phyloP scores from a whole-genome alignment of 2,888 invertebrate species.

The Drosophila flavopinicola region DNA sequence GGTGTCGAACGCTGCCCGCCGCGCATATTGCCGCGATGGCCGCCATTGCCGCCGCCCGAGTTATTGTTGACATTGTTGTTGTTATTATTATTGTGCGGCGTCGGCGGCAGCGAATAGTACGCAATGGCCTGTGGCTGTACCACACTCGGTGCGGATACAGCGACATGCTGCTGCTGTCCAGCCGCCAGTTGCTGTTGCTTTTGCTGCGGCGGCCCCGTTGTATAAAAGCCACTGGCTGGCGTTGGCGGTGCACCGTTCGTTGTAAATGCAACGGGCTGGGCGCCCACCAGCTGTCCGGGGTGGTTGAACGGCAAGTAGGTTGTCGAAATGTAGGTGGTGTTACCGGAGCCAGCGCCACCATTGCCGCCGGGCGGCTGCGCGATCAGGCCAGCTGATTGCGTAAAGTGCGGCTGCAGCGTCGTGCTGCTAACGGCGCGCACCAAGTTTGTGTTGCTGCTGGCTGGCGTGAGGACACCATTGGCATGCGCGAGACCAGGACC shows the following conservation, averaged over 20 bases:
- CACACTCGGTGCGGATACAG: conserved; percentile 18
- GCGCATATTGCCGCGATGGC: conserved; percentile 45
- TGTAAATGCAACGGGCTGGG: conserved; percentile 50
- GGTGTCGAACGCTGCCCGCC: conserved; percentile 49
- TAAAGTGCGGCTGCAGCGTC: conserved; percentile 49
- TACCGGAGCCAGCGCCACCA: conserved; percentile 20
- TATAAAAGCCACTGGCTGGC: conserved; percentile 32
- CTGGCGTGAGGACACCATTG: conserved; percentile 47
- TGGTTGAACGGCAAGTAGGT: conserved; percentile 54
- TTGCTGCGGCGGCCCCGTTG: conserved; percentile 36
- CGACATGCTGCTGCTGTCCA: conserved; percentile 43
- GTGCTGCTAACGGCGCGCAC: conserved; percentile 52
- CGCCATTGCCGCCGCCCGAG: conserved; percentile 15
- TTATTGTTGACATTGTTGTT: conserved; percentile 27
- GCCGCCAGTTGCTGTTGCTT: conserved; percentile 50
- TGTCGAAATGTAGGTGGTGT: conserved; percentile 38
- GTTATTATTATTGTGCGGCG: conserved; percentile 18
- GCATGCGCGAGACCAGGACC: conserved; percentile 41
- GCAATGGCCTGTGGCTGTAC: conserved; percentile 32
- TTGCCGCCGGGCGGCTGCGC: conserved; percentile 33
- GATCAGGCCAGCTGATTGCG: conserved; percentile 69
- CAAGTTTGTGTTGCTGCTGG: conserved; percentile 50
- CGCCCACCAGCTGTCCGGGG: conserved; percentile 41
- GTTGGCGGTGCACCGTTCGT: conserved; percentile 46
- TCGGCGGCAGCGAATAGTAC: conserved; percentile 36